These are phyloP conservation scores for Bellardia bayeri DNA, from an alignment of 2,888 invertebrate genomes.

Conservation along the genomic window DNA sequence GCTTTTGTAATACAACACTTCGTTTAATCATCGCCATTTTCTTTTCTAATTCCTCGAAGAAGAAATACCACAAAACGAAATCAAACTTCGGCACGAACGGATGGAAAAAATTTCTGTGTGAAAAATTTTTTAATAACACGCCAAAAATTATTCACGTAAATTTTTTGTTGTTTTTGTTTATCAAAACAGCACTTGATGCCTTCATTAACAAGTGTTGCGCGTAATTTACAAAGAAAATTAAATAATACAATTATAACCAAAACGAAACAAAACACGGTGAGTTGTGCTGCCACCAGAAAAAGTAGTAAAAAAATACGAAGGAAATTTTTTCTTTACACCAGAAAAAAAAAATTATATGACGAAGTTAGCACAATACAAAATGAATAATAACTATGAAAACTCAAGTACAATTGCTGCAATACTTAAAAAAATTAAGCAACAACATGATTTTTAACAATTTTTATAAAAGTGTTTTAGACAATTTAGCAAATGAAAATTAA, in stretches of 20 bases:
- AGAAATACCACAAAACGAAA: slow-evolving; percentile 71
- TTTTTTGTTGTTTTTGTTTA: slow-evolving; percentile 71
- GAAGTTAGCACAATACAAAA: slow-evolving; percentile 50
- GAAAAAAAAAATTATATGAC: slow-evolving; percentile 33
- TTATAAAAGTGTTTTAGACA: slow-evolving; percentile 6
- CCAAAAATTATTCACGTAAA: slow-evolving; percentile 72
- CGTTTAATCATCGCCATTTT: slow-evolving; percentile 60
- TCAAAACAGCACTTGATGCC: slow-evolving; percentile 70
- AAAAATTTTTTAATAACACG: slow-evolving; percentile 64
- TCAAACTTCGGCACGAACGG: slow-evolving; percentile 70
- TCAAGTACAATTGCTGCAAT: slow-evolving; percentile 10
- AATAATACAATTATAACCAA: slow-evolving; percentile 64
- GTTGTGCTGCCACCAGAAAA: slow-evolving; percentile 78
- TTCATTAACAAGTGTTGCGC: slow-evolving; percentile 78
- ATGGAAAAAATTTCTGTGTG: slow-evolving; percentile 67
- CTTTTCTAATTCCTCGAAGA: slow-evolving; percentile 64
- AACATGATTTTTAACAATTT: slow-evolving; percentile 4
- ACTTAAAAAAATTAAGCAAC: neutral
- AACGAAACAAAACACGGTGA: slow-evolving; percentile 80
- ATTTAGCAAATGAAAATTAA: slow-evolving; percentile 1
- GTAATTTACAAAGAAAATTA: slow-evolving; percentile 69
- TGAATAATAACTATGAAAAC: neutral
- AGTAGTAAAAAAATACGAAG: slow-evolving; percentile 46
- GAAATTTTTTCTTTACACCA: slow-evolving; percentile 57
- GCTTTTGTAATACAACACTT: slow-evolving; percentile 47